These are phyloP conservation scores for Drosophila carrolli DNA, from an alignment of 1,140 invertebrate species.

Conservation along the genomic window DNA sequence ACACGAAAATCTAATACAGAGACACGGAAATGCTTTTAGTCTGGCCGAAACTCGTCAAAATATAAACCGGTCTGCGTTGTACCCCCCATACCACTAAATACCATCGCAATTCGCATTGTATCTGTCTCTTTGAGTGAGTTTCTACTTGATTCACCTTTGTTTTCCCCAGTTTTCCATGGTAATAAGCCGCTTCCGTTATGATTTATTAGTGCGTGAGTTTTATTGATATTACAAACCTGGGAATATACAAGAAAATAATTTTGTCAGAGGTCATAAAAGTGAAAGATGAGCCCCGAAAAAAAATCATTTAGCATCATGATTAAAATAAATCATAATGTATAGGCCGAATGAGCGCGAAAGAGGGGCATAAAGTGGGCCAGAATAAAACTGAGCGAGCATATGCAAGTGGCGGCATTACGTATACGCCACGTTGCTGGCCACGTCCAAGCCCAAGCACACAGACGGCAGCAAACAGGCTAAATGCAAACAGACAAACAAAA, in stretches of 20 bases:
- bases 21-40: slow-evolving; percentile 78
- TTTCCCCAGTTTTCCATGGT: slow-evolving; percentile 13
- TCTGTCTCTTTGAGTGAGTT: slow-evolving; percentile 10
- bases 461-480: slow-evolving; percentile 64
- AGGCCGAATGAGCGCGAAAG: slow-evolving; percentile 3
- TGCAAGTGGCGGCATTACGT: slow-evolving; percentile 64
- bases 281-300: slow-evolving; percentile 64
- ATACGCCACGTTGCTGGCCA: slow-evolving; percentile 71
- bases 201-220: slow-evolving; percentile 37
- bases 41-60: slow-evolving; percentile 37
- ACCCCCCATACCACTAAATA: neutral
- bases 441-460: slow-evolving; percentile 51
- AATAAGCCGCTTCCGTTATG: slow-evolving; percentile 26
- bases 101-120: slow-evolving; percentile 8
- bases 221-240: slow-evolving; percentile 49
- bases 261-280: slow-evolving; percentile 62
- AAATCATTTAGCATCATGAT: slow-evolving; percentile 83
- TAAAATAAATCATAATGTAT: slow-evolving; percentile 81
- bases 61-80: slow-evolving; percentile 15
- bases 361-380: slow-evolving; percentile 4
- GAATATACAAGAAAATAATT: slow-evolving; percentile 62
- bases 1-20: slow-evolving; percentile 61
- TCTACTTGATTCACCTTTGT: slow-evolving; percentile 22
- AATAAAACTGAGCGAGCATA: slow-evolving; percentile 41
- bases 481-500: slow-evolving; percentile 81